Conservation (phyloP, 2,797 vertebrate species). For the Anas georgica region DNA sequence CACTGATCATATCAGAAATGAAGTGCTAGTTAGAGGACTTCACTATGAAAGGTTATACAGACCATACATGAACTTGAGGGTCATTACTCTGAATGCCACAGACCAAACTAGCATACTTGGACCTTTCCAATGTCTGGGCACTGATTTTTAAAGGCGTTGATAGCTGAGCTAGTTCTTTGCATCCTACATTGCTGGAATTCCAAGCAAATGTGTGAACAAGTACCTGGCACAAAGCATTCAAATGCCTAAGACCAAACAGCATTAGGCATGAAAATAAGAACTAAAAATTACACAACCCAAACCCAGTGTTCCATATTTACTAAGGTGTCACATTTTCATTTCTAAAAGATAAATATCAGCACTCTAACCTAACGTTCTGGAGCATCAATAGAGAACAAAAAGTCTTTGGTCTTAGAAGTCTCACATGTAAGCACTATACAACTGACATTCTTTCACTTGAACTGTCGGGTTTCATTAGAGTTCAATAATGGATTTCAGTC, state of each 20-base stretch:
- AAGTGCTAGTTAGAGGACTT: background rate
- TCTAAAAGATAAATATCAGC: background rate
- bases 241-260: background rate
- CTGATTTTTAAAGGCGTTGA: background rate
- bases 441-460: background rate
- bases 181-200: background rate
- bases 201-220: background rate
- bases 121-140: background rate
- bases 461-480: background rate
- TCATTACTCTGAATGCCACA: background rate
- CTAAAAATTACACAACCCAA: background rate
- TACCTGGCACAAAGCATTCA: background rate
- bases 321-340: background rate
- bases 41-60: background rate
- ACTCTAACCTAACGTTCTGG: background rate
- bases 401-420: background rate
- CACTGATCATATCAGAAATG: background rate
- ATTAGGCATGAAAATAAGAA: background rate
- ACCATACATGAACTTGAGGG: fast-evolving
- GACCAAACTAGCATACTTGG: background rate
- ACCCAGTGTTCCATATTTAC: background rate
- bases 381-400: background rate
- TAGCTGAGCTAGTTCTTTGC: background rate
- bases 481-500: background rate
- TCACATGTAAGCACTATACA: background rate